These are phyloP conservation scores for Strigamia transsilvanica DNA, from an alignment of 2,888 invertebrate species.

Conservation along the genomic window DNA sequence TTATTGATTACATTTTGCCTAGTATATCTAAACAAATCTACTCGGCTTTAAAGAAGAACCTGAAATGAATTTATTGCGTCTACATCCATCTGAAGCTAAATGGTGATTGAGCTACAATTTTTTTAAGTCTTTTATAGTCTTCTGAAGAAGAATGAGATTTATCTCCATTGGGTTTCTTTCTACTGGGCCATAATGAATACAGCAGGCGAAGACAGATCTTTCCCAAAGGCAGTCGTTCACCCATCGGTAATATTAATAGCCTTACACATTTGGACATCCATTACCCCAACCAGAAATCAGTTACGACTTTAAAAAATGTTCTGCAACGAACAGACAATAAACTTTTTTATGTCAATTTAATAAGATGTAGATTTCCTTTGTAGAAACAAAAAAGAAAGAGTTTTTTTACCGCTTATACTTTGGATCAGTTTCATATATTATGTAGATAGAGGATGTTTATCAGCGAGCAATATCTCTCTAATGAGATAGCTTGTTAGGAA, in stretches of 20 bases:
- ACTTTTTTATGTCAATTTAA: too few species aligned
- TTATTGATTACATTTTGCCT: neutral
- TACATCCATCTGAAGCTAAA: conserved; percentile 20
- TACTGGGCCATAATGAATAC: conserved; percentile 39
- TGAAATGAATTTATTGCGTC: conserved; percentile 15
- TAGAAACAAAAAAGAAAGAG: neutral
- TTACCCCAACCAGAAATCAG: conserved; percentile 15
- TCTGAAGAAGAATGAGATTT: conserved; percentile 29
- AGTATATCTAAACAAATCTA: conserved; percentile 7
- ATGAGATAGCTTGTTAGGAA: conserved; percentile 47
- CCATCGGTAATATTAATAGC: conserved; percentile 35
- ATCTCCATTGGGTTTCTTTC: conserved; percentile 45
- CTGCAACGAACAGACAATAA: too few species aligned
- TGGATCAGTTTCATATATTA: neutral
- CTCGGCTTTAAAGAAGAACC: neutral
- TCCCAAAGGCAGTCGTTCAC: conserved; percentile 38
- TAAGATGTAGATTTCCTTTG: too few species aligned
- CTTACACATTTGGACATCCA: neutral
- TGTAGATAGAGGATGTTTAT: neutral
- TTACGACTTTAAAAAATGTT: too few species aligned
- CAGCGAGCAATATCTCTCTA: neutral
- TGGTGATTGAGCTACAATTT: conserved; percentile 47
- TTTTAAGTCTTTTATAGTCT: conserved; percentile 41
- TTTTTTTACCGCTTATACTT: neutral
- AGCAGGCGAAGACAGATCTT: conserved; percentile 48